Evolutionary conservation across 2,888 invertebrate genomes (phyloP), one percentile per base, ranked within the genome.

Genomic region (Ochlodes sylvanus): DNA sequence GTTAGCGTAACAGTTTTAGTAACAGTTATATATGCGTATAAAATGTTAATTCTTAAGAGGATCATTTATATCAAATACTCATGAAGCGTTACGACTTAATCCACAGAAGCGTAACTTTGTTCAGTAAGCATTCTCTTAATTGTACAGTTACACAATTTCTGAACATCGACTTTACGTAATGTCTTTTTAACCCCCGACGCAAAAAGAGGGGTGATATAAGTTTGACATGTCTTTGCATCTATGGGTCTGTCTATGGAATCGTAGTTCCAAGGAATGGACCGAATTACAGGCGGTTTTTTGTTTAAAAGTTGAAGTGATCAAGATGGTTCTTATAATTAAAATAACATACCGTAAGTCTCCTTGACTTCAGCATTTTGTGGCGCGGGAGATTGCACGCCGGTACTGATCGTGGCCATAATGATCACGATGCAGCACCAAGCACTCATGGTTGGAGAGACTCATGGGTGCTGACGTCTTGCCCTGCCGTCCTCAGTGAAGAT

Each of bases 351-450:
- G 71, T 87, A 90, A 19, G 86, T 77, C 72, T 93, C 92, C 70
- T 90, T 91, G 47, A 83, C 86, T 74, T 93, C 91, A 77, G 89
- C 83, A 74, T 88, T 91, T 75, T 86, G 85, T 42, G 92, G 91
- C 27, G 90, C 87, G 60, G 90, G 91, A 44, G 90, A 86, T 10
- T 91, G 78, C 50, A 90, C 86, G 54, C 88, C 84, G 68, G 85
- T 90, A 82, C 89, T 90, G 82, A 93, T 86, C 78, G 92, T 87
- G 73, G 87, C 83, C 87, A 92, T 88, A 80, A 90, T 88, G 79
- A 93, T 84, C 86, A 88, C 85, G 84, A 92, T 80, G 79, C 86
- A 90, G 85, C 87, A 91, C 92, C 92, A 93, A 82, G 87, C 83
- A 87, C 84, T 87, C 92, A 93, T 93, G 88, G 74, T 90, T 90